These are phyloP conservation scores for Psettodes erumei DNA, from an alignment of 2,113 vertebrate genomes.

Conservation along the genomic window DNA sequence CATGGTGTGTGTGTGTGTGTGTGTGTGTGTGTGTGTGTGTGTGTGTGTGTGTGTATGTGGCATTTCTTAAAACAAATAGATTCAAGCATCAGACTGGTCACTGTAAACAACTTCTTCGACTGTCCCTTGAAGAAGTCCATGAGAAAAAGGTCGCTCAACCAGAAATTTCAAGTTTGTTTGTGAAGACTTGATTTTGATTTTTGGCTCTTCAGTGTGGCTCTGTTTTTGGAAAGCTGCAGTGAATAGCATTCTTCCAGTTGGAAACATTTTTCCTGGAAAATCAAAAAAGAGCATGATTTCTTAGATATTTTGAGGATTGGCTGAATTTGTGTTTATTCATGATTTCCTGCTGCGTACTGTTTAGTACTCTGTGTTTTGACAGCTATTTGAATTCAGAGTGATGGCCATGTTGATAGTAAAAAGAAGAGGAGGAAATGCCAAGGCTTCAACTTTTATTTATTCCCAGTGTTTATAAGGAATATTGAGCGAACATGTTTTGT, in stretches of 20 bases:
- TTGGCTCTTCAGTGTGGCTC: neutral
- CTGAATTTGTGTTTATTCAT: constrained; percentile 6
- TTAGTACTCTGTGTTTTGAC: neutral
- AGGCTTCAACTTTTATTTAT: constrained; percentile 19
- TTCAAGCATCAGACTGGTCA: no score
- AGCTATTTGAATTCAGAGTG: constrained; percentile 2
- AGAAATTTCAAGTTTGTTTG: neutral
- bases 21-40: no score
- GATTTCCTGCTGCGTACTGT: neutral
- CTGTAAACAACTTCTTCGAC: no score
- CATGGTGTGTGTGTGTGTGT: no score
- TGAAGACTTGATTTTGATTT: constrained; percentile 6
- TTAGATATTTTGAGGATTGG: constrained; percentile 6
- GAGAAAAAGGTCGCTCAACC: neutral
- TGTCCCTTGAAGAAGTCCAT: no score
- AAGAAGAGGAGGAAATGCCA: neutral
- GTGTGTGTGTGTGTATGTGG: no score
- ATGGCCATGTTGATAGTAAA: neutral
- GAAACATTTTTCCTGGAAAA: neutral
- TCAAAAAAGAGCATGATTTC: neutral
- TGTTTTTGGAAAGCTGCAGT: constrained; percentile 2
- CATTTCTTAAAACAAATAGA: no score
- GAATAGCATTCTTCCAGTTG: neutral
- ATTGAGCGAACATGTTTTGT: constrained; percentile 1
- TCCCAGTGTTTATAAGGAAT: neutral